These are phyloP conservation scores for human (Homo sapiens) DNA, from an alignment of 2,113 vertebrate genomes.

Conservation along the genomic window DNA sequence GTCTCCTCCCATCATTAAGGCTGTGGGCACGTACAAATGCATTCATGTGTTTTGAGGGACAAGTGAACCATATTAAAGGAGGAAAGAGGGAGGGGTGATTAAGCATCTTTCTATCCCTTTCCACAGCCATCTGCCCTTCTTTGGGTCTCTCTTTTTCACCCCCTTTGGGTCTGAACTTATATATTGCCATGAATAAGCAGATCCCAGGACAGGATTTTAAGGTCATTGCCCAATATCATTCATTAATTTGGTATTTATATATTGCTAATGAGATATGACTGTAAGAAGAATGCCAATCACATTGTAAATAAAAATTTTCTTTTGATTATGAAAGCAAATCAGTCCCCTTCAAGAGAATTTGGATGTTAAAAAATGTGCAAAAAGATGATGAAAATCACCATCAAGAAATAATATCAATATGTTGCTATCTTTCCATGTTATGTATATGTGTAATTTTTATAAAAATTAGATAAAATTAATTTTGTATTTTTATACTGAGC, in stretches of 20 bases:
- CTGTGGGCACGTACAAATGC: background rate
- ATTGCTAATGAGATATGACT: background rate
- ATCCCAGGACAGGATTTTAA: background rate
- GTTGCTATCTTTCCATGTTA: background rate
- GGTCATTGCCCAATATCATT: background rate
- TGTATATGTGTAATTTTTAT: background rate
- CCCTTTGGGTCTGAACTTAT: background rate
- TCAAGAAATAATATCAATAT: background rate
- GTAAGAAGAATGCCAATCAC: background rate
- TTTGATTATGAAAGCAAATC: background rate
- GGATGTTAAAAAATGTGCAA: background rate
- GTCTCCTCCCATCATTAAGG: background rate
- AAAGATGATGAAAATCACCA: background rate
- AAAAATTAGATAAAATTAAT: background rate
- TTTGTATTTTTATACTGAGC: background rate
- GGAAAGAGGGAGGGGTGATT: background rate
- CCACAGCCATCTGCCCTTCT: background rate
- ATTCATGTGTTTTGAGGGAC: background rate
- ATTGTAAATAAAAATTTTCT: constrained; percentile 1
- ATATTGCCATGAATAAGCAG: background rate
- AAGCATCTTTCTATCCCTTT: background rate
- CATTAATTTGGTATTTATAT: background rate
- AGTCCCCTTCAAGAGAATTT: background rate
- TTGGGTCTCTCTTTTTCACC: background rate
- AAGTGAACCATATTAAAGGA: background rate